Base-by-base conservation (phyloP, 2,113 vertebrate species). In the Chaetorhynchus papuensis region DNA sequence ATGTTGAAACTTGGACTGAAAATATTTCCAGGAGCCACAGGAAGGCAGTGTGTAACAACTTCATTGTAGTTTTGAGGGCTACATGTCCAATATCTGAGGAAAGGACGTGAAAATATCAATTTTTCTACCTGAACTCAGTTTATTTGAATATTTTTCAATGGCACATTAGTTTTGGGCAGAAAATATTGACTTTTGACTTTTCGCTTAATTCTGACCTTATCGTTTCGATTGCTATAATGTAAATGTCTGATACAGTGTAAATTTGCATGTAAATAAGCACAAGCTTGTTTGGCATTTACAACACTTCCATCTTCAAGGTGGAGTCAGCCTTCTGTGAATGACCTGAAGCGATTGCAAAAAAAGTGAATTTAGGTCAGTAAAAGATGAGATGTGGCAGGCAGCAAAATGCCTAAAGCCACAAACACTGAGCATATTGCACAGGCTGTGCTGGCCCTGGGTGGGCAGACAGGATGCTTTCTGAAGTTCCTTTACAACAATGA, bases 31-130 rank as follows among this genome's bases (percentile, higher is more conserved):
- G 60, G 61, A 93, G 56, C 96, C 96, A 93, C 92, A 94, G 80
- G 93, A 96, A 96, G 81, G 93, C 93, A 94, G 91, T 95, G 53
- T 95, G 69, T 71, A 79, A 66, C 93, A 89, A 82, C 69, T 91
- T 71, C 69, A 45, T 24, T 60, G 26, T 9, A 17, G 35, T 31
- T 91, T 79, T 71, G 53, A 66, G 63, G 85, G 56, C 53, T 72
- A 63, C 30, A 1, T 11, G 13, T 66, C 24, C 0, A 0, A 9
- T 61, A 59, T 33, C 60, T 35, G 26, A 77, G 56, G 79, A 92
- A 90, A 86, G 10, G 15, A 57, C 0, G 19, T 66, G 11, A n/a
- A 65, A 26, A 54, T 80, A 37, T 37, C 17, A 39, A 2, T 54
- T 3, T 2, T 90, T 65, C 52, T 60, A 64, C 44, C 18, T 56